Base-by-base conservation (phyloP, 2,888 invertebrate species). In the Pyralis farinalis region DNA sequence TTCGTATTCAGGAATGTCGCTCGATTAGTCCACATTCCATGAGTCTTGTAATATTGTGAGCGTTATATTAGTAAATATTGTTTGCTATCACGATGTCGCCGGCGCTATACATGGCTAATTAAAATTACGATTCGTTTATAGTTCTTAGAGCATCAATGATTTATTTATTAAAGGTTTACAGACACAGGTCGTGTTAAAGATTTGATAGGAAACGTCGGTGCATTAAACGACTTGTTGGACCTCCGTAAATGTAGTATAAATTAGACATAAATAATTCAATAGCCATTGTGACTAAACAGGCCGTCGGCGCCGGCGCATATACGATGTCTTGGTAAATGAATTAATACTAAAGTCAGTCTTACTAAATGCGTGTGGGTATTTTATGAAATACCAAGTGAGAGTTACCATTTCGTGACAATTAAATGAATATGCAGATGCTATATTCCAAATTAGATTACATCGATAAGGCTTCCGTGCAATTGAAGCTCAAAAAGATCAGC, bases 1-100 rank as follows among this genome's bases (percentile, higher is more conserved):
- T 80, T 77, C 66, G 58, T 79, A 81, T 78, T 75, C 75, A 79
- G 70, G 86, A 87, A 87, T 87, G 85, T 58, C 63, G 80, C 76
- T 66, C 65, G 77, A 78, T 83, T 75, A 74, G 76, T 71, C 79
- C 51, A 71, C 85, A 86, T 85, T 84, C 85, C 81, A 55, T 47
- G 56, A 55, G 61, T 65, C 63, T 61, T 61, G 52, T 49, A 47
- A 63, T 66, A 54, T 67, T 66, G 77, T 74, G 63, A 77, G 73
- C 63, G 70, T 63, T 74, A 64, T 80, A 77, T 84, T 84, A 75
- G 79, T 82, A 83, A 85, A 84, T 83, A 82, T 71, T 59, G 62
- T 55, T 56, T 47, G 53, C 58, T 63, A 70, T 65, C 62, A 63
- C 54, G 64, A 65, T 71, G 70, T 58, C 52, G 69, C 69, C 70